Percentiles rank a stretch among this genome's conserved stretches.
phyloP scores from a whole-genome alignment of 1,140 invertebrate species.

The Drosophila nannoptera region DNA sequence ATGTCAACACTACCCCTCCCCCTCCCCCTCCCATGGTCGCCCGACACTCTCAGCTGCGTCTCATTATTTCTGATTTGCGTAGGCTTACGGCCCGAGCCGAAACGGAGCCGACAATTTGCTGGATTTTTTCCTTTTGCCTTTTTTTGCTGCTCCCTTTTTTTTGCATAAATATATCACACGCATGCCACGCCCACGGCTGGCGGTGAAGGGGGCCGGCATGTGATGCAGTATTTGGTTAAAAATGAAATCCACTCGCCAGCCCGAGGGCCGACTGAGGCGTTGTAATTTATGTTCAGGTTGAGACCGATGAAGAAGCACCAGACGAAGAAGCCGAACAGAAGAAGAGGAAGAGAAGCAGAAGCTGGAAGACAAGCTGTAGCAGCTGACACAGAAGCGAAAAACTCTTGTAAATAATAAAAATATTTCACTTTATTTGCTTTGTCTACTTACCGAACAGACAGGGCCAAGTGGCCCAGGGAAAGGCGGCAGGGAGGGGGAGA shows the following conservation, averaged over 20 bases:
- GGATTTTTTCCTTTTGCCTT: slow-evolving; percentile 30
- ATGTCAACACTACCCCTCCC: background rate
- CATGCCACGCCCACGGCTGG: slow-evolving; percentile 33
- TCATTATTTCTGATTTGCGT: slow-evolving; percentile 71
- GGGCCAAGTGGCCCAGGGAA: background rate
- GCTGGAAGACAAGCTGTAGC: slow-evolving; percentile 9
- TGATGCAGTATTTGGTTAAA: slow-evolving; percentile 37
- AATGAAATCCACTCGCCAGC: slow-evolving; percentile 34
- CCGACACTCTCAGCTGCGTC: slow-evolving; percentile 55
- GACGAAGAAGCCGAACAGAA: background rate
- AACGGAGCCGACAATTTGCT: slow-evolving; percentile 35
- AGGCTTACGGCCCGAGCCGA: slow-evolving; percentile 27
- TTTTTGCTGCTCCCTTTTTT: slow-evolving; percentile 8
- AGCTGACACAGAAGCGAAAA: slow-evolving; percentile 36
- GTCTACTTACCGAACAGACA: slow-evolving; percentile 40
- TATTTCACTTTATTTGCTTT: slow-evolving; percentile 54
- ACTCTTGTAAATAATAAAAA: slow-evolving; percentile 53
- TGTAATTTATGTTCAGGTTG: slow-evolving; percentile 53
- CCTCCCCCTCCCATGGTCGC: too few species aligned
- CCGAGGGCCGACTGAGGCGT: slow-evolving; percentile 16
- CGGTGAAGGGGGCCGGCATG: background rate
- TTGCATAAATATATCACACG: slow-evolving; percentile 38
- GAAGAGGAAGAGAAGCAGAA: slow-evolving; percentile 3
- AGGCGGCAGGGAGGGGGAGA: background rate
- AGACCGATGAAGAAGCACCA: slow-evolving; percentile 5